These are phyloP conservation scores for Syritta pipiens DNA, from an alignment of 2,888 invertebrate genomes.

Conservation along the genomic window DNA sequence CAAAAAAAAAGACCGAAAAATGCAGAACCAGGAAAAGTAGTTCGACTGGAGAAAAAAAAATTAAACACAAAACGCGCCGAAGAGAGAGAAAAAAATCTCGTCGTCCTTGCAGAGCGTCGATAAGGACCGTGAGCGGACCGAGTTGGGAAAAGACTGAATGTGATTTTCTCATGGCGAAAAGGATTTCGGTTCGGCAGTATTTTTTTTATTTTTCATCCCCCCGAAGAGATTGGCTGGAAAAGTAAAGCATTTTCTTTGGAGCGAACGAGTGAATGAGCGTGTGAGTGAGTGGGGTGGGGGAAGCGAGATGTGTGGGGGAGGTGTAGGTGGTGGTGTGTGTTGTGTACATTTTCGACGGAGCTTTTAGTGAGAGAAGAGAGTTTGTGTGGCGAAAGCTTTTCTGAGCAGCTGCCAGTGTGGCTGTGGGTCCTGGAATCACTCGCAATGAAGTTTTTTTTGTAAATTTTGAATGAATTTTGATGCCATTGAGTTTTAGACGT, in stretches of 20 bases:
- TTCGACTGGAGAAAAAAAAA: neutral
- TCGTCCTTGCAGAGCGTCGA: conserved; percentile 21
- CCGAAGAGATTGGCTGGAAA: conserved; percentile 56
- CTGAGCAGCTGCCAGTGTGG: too few species aligned
- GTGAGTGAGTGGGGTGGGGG: too few species aligned
- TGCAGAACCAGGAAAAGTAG: neutral
- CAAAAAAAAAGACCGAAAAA: neutral
- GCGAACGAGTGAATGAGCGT: conserved; percentile 8
- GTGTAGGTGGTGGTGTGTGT: conserved; percentile 28
- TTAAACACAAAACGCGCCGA: conserved; percentile 19
- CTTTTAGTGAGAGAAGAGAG: too few species aligned
- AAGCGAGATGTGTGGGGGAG: too few species aligned
- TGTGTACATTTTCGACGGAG: too few species aligned
- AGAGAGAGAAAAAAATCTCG: too few species aligned
- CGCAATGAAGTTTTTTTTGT: too few species aligned
- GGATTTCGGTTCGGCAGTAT: conserved; percentile 29
- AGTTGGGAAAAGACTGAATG: conserved; percentile 64
- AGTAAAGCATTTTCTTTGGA: conserved; percentile 19
- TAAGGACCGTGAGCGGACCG: conserved; percentile 50
- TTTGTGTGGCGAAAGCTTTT: conserved; percentile 31
- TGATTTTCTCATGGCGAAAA: conserved; percentile 52
- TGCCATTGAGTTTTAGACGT: too few species aligned
- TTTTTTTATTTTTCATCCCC: neutral
- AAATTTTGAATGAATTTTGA: too few species aligned
- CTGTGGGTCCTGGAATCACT: too few species aligned